These are phyloP conservation scores for Blennius ocellaris DNA, from an alignment of 2,113 vertebrate genomes.

Conservation along the genomic window DNA sequence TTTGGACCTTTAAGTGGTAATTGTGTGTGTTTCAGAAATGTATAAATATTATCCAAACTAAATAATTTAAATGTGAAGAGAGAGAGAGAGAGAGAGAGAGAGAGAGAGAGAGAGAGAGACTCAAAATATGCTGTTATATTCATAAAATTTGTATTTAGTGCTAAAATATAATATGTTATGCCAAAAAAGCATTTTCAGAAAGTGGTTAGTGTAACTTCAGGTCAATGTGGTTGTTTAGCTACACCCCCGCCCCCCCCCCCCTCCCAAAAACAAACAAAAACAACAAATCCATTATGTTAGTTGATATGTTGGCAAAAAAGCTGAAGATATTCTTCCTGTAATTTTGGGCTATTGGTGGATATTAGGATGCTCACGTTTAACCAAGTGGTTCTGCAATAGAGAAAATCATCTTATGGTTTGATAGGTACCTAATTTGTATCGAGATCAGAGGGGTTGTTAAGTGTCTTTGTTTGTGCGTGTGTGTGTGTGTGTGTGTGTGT, in stretches of 20 bases:
- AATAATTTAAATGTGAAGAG: neutral
- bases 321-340: constrained; percentile 22
- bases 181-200: no score
- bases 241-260: no score
- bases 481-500: constrained; percentile 17
- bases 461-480: constrained; percentile 18
- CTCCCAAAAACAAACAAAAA: no score
- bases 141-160: no score
- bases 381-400: constrained; percentile 59
- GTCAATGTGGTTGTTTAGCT: no score
- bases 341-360: constrained; percentile 43
- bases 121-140: no score
- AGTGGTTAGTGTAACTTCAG: no score
- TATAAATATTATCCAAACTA: neutral
- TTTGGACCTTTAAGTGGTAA: neutral
- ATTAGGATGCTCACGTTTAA: constrained; percentile 41
- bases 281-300: neutral
- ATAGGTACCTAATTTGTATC: constrained; percentile 64
- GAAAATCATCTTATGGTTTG: constrained; percentile 45
- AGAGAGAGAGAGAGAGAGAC: neutral
- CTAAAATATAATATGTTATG: no score
- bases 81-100: neutral
- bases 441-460: constrained; percentile 43
- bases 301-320: constrained; percentile 22
- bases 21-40: neutral